Conservation (phyloP, 2,113 vertebrate genomes). For the Oreotragus oreotragus region DNA sequence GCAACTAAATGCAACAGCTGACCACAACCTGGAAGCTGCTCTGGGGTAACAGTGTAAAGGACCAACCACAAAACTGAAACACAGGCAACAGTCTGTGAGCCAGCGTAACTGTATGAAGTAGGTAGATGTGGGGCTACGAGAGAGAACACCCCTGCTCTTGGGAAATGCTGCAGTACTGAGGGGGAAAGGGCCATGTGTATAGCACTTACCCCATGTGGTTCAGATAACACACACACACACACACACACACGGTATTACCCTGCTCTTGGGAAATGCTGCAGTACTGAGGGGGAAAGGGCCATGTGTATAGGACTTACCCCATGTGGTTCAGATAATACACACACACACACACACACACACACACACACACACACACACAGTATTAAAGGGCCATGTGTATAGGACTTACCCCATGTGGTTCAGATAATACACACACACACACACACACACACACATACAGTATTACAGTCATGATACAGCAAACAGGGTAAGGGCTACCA, state of each 20-base stretch:
- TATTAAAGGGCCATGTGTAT: background rate
- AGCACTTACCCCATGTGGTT: background rate
- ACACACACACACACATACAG: accelerated
- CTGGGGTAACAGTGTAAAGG: background rate
- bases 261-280: background rate
- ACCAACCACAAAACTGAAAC: background rate
- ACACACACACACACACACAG: background rate
- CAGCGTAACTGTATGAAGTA: background rate
- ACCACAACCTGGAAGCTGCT: background rate
- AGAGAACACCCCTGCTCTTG: background rate
- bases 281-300: background rate
- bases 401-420: background rate
- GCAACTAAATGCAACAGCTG: background rate
- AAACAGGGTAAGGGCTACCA: background rate
- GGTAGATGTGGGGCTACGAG: background rate
- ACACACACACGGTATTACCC: background rate
- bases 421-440: background rate
- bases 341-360: too few relatives aligned
- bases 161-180: background rate
- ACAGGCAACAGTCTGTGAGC: background rate
- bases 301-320: background rate
- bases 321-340: too few relatives aligned
- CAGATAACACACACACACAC: background rate
- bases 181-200: background rate
- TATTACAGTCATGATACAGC: background rate